Evolutionary conservation across 1,140 invertebrate genomes (phyloP), one percentile per base, ranked within the genome.

Genomic region (Rhynchophorus ferrugineus): DNA sequence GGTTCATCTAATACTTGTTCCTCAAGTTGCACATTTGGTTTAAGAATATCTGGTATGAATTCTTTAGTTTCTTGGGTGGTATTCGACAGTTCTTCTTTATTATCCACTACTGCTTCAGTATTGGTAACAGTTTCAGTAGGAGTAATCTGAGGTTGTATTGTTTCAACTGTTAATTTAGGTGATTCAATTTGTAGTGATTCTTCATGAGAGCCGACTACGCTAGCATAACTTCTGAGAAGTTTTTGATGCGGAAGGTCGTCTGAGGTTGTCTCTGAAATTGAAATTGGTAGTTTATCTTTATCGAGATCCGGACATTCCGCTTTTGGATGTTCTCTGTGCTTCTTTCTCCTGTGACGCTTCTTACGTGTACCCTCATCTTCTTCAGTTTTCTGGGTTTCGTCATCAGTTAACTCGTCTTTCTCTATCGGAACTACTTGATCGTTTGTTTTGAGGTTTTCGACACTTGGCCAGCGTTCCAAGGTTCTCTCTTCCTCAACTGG

Each of bases 391-490:
- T 19, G 8, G 8, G 13, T 37, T 21, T 49, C 36, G 22, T 49
- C 46, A 29, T 49, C 36, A 16, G 46, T 49, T 3, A 49, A 39
- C 7, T 22, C 35, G n/a, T 38, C 19, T 34, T 39, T 49, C 16
- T 49, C 46, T 6, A 49, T 6, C 11, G 46, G 46, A 8, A 2
- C 33, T 3, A 51, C 1, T 19, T 43, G 16, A 9, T 35, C 49
- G 22, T 51, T 37, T n/a, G 11, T 3, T 36, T 44, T 44, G 18
- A 52, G 34, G 11, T 45, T 34, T 52, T 45, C 49, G 3, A 52
- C 16, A 19, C 42, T 52, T 11, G 49, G 49, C 49, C 42, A 52
- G 18, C 43, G 49, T 45, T 52, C 34, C 38, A 52, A 22, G 18
- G 3, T 21, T 6, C 3, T 41, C 41, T 46, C 43, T 13, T 33